phyloP scores from a whole-genome alignment of 2,797 vertebrate genomes.

The Sebastes paucispinis region DNA sequence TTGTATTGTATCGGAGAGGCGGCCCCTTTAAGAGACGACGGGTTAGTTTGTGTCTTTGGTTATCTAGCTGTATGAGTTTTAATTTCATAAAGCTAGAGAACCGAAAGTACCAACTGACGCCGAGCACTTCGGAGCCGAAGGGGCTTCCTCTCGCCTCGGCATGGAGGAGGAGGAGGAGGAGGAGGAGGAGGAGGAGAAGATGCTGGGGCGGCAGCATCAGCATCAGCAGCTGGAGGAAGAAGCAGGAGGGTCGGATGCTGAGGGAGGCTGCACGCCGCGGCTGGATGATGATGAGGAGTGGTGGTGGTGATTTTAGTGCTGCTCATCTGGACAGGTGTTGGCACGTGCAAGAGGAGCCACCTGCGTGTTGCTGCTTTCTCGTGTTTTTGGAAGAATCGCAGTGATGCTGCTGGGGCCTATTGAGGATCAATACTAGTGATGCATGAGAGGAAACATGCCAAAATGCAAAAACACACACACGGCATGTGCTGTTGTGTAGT shows the following conservation, averaged over 20 bases:
- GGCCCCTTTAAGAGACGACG: conserved; percentile 84
- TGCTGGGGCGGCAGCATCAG: conserved; percentile 43
- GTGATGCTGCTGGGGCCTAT: conserved; percentile 48
- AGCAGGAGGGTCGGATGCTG: conserved; percentile 60
- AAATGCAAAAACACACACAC: neutral
- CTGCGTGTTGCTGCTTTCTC: conserved; percentile 38
- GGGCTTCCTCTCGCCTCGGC: conserved; percentile 50
- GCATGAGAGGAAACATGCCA: conserved; percentile 4
- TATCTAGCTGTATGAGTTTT: conserved; percentile 99
- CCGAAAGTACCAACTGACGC: conserved; percentile 93
- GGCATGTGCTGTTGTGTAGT: conserved; percentile 31
- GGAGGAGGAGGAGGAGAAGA: conserved; percentile 18
- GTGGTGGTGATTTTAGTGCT: neutral
- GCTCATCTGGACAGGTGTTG: conserved; percentile 11
- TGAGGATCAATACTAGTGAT: conserved; percentile 10
- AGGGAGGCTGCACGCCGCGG: conserved; percentile 56
- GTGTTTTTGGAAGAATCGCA: conserved; percentile 38
- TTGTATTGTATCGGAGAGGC: conserved; percentile 49
- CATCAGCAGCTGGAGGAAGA: conserved; percentile 26
- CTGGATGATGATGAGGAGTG: conserved; percentile 31
- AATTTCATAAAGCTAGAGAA: conserved; percentile 99
- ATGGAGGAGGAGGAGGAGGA: conserved; percentile 54
- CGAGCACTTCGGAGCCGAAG: conserved; percentile 77
- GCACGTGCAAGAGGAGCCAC: conserved; percentile 32
- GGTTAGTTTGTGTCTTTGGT: conserved; percentile 98